Conservation (phyloP, 2,797 vertebrate species). For the Dromococcyx pavoninus region DNA sequence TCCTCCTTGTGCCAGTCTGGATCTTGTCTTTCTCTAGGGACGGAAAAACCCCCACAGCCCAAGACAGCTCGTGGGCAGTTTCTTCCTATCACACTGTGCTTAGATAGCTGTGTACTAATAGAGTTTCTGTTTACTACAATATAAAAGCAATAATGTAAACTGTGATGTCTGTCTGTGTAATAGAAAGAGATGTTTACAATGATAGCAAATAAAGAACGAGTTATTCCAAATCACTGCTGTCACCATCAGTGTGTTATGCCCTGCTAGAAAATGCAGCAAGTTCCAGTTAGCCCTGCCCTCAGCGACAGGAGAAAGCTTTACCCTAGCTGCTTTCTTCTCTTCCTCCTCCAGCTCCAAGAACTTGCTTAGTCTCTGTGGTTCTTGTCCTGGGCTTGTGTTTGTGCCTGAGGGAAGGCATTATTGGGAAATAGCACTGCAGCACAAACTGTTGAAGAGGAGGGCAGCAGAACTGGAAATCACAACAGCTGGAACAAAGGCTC, state of each 20-base stretch:
- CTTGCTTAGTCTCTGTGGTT: background rate
- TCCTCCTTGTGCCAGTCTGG: background rate
- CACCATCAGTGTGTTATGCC: background rate
- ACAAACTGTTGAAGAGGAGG: background rate
- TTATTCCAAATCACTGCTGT: background rate
- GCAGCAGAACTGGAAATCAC: background rate
- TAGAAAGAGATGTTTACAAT: slow-evolving; percentile 49
- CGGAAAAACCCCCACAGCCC: background rate
- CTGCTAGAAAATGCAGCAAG: background rate
- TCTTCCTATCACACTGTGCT: slow-evolving; percentile 51
- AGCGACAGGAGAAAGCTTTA: background rate
- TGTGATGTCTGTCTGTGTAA: slow-evolving; percentile 60
- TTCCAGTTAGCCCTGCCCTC: background rate
- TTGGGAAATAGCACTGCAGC: background rate
- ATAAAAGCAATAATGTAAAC: slow-evolving; percentile 72
- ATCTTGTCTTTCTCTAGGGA: background rate
- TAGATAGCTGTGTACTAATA: slow-evolving; percentile 8
- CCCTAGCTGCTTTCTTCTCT: background rate
- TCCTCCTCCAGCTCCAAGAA: background rate
- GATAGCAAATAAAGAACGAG: slow-evolving; percentile 70
- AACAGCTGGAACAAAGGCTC: background rate
- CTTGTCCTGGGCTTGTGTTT: background rate
- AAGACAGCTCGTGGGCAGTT: background rate
- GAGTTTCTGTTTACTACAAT: background rate
- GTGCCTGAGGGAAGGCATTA: background rate